phyloP scores from a whole-genome alignment of 2,113 vertebrate genomes.

The Erpornis zantholeuca region DNA sequence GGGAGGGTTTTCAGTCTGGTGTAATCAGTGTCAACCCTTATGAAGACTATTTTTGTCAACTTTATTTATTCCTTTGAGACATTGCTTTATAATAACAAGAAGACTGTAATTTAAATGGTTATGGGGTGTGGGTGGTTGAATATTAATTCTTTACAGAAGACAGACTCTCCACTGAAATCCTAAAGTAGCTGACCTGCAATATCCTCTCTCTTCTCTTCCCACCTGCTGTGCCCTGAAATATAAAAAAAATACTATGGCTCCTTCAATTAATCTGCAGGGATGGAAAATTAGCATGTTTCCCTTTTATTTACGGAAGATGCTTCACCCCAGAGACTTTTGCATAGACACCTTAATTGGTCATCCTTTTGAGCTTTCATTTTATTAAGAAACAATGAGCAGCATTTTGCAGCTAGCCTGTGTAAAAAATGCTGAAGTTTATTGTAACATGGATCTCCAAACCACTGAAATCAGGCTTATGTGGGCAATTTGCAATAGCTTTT shows the following conservation, averaged over 20 bases:
- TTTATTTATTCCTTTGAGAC: constrained; percentile 50
- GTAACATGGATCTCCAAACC: not conserved
- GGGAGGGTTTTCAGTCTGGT: constrained; percentile 3
- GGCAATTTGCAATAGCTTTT: not conserved
- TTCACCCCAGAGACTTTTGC: not conserved
- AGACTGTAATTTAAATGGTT: constrained; percentile 1
- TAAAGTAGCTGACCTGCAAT: not conserved
- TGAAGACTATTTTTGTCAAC: constrained; percentile 37
- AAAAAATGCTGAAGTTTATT: not conserved
- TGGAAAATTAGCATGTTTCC: not conserved
- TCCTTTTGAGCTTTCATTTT: not conserved
- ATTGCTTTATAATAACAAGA: not conserved
- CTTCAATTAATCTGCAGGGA: not conserved
- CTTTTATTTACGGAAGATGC: not conserved
- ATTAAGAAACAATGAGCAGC: not conserved
- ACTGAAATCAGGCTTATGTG: not conserved
- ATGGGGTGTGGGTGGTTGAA: not conserved
- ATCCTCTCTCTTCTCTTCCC: not conserved
- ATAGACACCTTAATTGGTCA: not conserved
- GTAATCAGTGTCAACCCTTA: constrained; percentile 33
- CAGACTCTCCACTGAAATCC: not conserved
- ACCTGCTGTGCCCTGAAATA: not conserved
- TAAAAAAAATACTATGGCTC: not conserved
- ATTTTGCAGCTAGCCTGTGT: not conserved
- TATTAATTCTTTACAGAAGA: not conserved